Evolutionary conservation across 1,140 invertebrate genomes (phyloP).

Genomic region (Zelostemma sp.): DNA sequence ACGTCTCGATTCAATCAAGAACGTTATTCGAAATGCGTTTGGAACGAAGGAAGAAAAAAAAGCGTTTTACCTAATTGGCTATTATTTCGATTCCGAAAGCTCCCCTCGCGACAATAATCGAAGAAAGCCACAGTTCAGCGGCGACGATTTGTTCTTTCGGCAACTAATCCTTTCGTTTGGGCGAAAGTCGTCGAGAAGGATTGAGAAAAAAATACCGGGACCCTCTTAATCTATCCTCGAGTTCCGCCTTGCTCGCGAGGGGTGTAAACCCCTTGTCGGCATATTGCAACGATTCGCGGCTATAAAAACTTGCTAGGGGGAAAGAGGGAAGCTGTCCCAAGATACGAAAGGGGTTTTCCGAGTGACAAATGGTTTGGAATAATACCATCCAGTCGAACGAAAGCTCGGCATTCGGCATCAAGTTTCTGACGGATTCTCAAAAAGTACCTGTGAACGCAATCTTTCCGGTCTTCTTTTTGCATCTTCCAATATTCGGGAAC

Average conservation of each 20-base stretch:
- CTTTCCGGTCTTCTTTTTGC: conserved; percentile 57
- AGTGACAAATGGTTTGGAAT: conserved; percentile 71
- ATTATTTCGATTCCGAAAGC: conserved; percentile 10
- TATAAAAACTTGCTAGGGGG: conserved; percentile 62
- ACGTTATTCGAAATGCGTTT: no score
- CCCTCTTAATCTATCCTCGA: conserved; percentile 65
- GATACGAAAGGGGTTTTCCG: conserved; percentile 65
- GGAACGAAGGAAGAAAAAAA: neutral
- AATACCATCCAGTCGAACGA: conserved; percentile 66
- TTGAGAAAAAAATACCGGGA: conserved; percentile 54
- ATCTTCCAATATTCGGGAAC: no score
- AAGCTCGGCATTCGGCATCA: conserved; percentile 56
- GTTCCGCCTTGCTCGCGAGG: conserved; percentile 37
- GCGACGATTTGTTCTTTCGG: conserved; percentile 42
- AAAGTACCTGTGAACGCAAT: conserved; percentile 13
- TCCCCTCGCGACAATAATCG: conserved; percentile 35
- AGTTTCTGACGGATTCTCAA: conserved; percentile 47
- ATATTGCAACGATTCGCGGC: conserved; percentile 70
- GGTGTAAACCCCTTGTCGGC: conserved; percentile 67
- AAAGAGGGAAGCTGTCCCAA: conserved; percentile 29
- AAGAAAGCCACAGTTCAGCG: conserved; percentile 43
- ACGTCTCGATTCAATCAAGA: no score
- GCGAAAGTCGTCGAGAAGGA: conserved; percentile 17
- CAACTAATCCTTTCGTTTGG: conserved; percentile 56
- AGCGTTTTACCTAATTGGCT: neutral